Base-by-base conservation (phyloP, 2,888 invertebrate species). In the Dermolepida albohirtum region DNA sequence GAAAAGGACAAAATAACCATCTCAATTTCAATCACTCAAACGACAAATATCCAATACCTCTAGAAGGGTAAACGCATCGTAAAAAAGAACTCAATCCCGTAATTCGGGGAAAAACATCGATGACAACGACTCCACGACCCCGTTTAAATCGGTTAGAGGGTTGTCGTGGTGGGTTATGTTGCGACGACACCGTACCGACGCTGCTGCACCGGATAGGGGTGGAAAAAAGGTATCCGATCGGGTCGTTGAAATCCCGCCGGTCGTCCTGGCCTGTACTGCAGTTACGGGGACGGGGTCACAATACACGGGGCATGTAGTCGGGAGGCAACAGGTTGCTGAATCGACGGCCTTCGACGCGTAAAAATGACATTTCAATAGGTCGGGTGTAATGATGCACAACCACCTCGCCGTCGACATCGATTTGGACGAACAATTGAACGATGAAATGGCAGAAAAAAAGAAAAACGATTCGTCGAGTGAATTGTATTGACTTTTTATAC, bases 291-390 rank as follows among this genome's bases (percentile, higher is more conserved):
- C 5, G 29, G 51, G 51, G 51, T 52, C 51, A 54, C 39, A 54
- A 17, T 34, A 34, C 34, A 16, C 40, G 54, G 54, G 39, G 16
- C 39, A 29, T 34, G 10, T 34, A 34, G 52, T 39, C 39, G 39
- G 16, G 11, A n/a, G 29, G 66, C 66, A 66, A 66, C 66, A 66
- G 66, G 66, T 66, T 66, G 66, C 49, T 44, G 50, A 55, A 66
- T 59, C 59, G 59, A 29, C 44, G 29, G 43, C 40, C 40, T 54
- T 65, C 54, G 64, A 65, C 52, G 41, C 39, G 50, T 47, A 66
- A 66, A 57, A 66, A 66, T 66, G 34, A 41, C 66, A 66, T 66
- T 66, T 66, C 66, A 57, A 66, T 66, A 66, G 66, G 66, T 34
- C 44, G 59, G 14, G 44, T 44, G 59, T 59, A 59, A 59, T 59